phyloP scores from a whole-genome alignment of 2,113 vertebrate species.

The Corapipo altera region DNA sequence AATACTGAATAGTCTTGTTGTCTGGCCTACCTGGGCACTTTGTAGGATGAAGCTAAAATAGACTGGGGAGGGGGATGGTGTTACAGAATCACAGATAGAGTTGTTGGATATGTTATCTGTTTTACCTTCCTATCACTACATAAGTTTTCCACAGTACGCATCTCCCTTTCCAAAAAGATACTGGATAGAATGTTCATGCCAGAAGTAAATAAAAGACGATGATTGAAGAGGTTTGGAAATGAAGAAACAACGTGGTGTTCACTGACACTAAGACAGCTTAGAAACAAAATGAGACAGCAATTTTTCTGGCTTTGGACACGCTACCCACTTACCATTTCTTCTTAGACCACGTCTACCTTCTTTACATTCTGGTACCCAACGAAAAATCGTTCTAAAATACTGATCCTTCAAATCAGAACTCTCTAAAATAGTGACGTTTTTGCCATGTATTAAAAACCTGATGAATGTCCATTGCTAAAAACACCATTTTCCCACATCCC shows the following conservation, averaged over 20 bases:
- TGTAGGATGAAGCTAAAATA: neutral
- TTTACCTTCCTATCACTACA: neutral
- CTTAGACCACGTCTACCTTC: neutral
- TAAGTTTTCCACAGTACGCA: neutral
- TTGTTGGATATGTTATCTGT: neutral
- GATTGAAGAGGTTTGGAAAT: neutral
- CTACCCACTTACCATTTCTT: neutral
- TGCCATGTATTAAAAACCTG: neutral
- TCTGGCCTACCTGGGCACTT: neutral
- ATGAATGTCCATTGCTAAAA: neutral
- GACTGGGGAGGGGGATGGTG: neutral
- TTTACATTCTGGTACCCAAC: neutral
- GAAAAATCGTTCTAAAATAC: neutral
- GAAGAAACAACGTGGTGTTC: neutral
- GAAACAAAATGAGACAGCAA: neutral
- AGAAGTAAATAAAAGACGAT: neutral
- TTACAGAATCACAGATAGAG: neutral
- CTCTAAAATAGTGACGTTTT: neutral
- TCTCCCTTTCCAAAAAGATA: slow-evolving; percentile 16
- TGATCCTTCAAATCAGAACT: neutral
- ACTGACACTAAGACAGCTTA: neutral
- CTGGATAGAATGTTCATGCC: neutral
- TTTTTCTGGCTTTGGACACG: neutral
- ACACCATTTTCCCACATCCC: neutral
- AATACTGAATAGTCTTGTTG: neutral